Evolutionary conservation across 2,113 vertebrate genomes (phyloP).

Genomic region (Grus americana): DNA sequence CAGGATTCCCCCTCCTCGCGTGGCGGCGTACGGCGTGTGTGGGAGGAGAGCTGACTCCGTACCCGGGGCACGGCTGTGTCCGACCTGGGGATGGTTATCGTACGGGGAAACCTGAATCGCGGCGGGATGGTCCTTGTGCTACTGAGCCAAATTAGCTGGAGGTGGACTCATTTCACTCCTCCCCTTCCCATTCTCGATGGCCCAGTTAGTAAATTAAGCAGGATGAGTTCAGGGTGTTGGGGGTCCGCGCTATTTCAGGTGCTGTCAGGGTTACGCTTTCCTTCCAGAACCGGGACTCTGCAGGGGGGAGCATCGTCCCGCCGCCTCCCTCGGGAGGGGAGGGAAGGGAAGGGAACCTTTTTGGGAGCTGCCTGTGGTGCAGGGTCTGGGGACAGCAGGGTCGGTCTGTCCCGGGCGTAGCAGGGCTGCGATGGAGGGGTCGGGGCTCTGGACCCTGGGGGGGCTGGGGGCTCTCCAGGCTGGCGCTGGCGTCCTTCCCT

Average conservation of each 20-base stretch:
- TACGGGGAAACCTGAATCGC: accelerated
- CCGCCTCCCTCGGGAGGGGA: accelerated
- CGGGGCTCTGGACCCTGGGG: accelerated
- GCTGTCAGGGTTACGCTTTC: neutral
- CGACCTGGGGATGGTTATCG: accelerated
- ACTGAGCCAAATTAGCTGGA: neutral
- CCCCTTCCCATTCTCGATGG: neutral
- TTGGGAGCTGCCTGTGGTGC: neutral
- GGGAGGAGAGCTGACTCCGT: neutral
- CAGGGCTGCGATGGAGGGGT: neutral
- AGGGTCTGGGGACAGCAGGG: too few species aligned
- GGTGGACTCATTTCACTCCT: neutral
- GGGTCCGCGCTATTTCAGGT: neutral
- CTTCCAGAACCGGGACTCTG: neutral
- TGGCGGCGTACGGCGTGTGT: neutral
- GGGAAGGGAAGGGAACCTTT: neutral
- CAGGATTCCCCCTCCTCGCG: neutral
- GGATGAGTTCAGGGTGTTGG: neutral
- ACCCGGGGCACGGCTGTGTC: accelerated
- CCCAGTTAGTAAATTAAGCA: neutral
- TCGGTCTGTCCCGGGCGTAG: accelerated
- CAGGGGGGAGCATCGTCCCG: neutral
- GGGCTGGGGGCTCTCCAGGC: accelerated
- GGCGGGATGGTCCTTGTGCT: neutral
- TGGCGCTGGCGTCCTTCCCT: neutral